These are phyloP conservation scores for Barbus barbus DNA, from an alignment of 2,113 vertebrate species.

Conservation along the genomic window DNA sequence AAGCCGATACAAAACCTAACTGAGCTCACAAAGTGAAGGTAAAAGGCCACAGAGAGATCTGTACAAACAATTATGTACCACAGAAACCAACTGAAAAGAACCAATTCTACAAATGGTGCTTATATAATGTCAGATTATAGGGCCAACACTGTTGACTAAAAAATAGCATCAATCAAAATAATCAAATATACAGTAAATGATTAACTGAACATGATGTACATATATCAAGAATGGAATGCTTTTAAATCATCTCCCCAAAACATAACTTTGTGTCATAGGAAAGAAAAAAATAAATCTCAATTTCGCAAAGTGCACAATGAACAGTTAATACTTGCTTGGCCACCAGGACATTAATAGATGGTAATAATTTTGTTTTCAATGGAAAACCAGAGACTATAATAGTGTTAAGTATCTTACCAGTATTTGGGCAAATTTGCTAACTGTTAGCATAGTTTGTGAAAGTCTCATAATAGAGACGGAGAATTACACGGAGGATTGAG, in stretches of 20 bases:
- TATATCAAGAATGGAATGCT: not conserved
- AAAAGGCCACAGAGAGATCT: not conserved
- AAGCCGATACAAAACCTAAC: too few relatives aligned
- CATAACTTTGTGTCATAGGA: not conserved
- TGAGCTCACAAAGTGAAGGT: not conserved
- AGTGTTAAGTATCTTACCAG: not conserved
- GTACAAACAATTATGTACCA: not conserved
- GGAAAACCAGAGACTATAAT: not conserved
- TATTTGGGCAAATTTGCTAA: not conserved
- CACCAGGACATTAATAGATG: too few relatives aligned
- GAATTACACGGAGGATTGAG: too few relatives aligned
- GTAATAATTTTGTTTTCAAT: not conserved
- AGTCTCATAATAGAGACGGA: not conserved
- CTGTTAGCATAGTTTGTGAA: not conserved
- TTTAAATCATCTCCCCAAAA: not conserved
- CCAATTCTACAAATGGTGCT: not conserved
- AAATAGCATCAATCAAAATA: not conserved
- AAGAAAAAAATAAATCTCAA: not conserved
- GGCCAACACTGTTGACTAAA: not conserved
- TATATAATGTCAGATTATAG: slow-evolving; percentile 6
- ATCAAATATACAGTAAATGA: slow-evolving; percentile 13
- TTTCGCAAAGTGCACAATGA: not conserved
- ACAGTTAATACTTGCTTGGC: not conserved
- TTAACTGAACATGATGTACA: slow-evolving; percentile 1
- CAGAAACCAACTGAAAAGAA: not conserved